A percentile compares a stretch with the other conserved stretches of the same genome.
Conservation (phyloP, 2,113 vertebrate genomes). For the Thunnus thynnus region DNA sequence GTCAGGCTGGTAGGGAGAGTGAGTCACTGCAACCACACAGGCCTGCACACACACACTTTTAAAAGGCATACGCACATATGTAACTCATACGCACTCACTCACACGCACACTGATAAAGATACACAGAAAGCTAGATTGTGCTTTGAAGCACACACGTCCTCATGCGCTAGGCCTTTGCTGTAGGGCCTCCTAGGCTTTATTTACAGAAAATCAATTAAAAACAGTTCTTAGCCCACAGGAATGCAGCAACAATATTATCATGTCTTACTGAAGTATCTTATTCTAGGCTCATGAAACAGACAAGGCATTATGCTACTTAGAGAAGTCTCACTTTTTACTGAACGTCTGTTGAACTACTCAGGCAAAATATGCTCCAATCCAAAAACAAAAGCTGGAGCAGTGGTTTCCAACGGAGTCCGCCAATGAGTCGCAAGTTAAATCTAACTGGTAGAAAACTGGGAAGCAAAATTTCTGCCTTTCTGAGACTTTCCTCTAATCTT, state of each 20-base stretch:
- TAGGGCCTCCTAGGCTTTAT: conserved; percentile 50
- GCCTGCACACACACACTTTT: conserved; percentile 39
- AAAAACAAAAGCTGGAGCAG: neutral
- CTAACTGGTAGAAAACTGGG: neutral
- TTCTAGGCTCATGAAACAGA: conserved; percentile 25
- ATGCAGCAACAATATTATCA: conserved; percentile 7
- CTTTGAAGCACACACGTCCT: conserved; percentile 39
- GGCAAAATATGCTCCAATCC: conserved; percentile 7
- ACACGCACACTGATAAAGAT: neutral
- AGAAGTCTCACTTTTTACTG: conserved; percentile 25
- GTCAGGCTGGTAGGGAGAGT: conserved; percentile 69
- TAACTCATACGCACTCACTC: conserved; percentile 12
- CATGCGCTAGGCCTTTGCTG: conserved; percentile 24
- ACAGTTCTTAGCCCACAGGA: conserved; percentile 38
- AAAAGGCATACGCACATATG: conserved; percentile 16
- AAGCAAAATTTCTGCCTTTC: too few species aligned
- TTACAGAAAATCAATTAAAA: conserved; percentile 70
- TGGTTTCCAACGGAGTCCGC: neutral
- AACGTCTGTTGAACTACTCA: neutral
- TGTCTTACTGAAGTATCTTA: conserved; percentile 14
- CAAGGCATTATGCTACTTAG: conserved; percentile 1
- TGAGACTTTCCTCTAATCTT: too few species aligned
- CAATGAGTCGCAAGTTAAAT: neutral
- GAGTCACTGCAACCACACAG: conserved; percentile 69
- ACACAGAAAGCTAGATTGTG: conserved; percentile 15